Percentiles rank a stretch among this genome's conserved stretches.
These are phyloP conservation scores for Pentalonia nigronervosa DNA, from an alignment of 1,140 invertebrate genomes.

Conservation along the genomic window DNA sequence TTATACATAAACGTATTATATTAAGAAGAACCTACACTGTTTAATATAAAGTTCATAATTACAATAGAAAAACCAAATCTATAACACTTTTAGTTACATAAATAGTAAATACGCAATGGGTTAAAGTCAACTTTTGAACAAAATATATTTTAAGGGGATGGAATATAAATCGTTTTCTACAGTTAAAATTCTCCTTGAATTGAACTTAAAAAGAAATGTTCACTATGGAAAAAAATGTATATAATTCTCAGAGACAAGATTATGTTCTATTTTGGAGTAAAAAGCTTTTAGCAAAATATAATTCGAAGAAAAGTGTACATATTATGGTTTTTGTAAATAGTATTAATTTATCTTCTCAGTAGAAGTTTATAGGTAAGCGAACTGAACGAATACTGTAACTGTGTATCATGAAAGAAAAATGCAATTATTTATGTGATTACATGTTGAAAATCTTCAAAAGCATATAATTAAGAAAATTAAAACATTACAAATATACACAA, in stretches of 20 bases:
- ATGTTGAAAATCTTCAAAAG: neutral
- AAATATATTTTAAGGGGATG: neutral
- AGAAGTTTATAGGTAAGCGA: neutral
- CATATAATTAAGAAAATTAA: neutral
- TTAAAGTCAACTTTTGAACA: neutral
- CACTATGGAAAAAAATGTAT: neutral
- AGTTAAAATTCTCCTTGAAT: neutral
- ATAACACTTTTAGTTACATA: neutral
- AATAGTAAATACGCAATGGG: neutral
- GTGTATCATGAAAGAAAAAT: neutral
- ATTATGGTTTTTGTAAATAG: neutral
- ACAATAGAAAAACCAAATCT: neutral
- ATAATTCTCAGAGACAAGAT: neutral
- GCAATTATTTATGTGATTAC: neutral
- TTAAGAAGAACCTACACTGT: neutral
- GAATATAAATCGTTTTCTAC: neutral
- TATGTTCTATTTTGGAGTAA: neutral
- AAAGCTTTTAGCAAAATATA: slow-evolving; percentile 6
- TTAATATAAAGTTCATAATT: neutral
- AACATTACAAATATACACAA: neutral
- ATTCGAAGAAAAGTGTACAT: neutral
- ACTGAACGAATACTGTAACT: neutral
- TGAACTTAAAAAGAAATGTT: neutral
- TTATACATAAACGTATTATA: too few species aligned
- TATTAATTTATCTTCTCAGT: neutral